These are phyloP conservation scores for Tetramorium bicarinatum DNA, from an alignment of 2,888 invertebrate genomes.

Conservation along the genomic window DNA sequence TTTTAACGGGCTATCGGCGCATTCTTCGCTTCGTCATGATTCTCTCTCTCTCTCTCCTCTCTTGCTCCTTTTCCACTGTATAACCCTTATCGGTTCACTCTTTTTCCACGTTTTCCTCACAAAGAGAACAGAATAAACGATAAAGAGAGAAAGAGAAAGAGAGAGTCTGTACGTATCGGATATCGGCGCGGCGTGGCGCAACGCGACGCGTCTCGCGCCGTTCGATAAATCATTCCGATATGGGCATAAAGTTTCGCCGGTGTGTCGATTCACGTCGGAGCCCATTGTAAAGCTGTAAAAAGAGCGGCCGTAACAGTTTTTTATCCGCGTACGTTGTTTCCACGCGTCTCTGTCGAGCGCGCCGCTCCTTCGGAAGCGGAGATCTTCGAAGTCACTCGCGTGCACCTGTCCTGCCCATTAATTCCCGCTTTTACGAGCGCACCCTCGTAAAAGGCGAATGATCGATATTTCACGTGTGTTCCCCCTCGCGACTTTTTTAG, in stretches of 20 bases:
- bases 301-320: conserved; percentile 40
- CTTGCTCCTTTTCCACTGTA: not conserved
- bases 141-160: not conserved
- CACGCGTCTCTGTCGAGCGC: conserved; percentile 38
- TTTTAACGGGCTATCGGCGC: conserved; percentile 55
- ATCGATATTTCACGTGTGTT: conserved; percentile 28
- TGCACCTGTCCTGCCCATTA: conserved; percentile 53
- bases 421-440: conserved; percentile 50
- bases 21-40: conserved; percentile 21
- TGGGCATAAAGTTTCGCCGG: conserved; percentile 60
- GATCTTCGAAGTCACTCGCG: conserved; percentile 42
- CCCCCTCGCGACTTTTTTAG: conserved; percentile 31
- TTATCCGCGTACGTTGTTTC: conserved; percentile 43
- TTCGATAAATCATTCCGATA: conserved; percentile 66
- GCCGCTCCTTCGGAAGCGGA: conserved; percentile 32
- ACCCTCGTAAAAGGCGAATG: conserved; percentile 42
- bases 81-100: conserved; percentile 40
- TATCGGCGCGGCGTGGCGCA: conserved; percentile 56
- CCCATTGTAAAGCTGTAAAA: conserved; percentile 54
- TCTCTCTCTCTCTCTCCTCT: not conserved
- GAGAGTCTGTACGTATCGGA: conserved; percentile 47
- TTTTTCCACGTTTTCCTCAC: conserved; percentile 54
- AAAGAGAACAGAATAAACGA: conserved; percentile 31
- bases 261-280: conserved; percentile 56
- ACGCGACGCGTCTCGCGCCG: conserved; percentile 42